Evolutionary conservation across 1,140 invertebrate species (phyloP).

Genomic region (Trichonephila inaurata): DNA sequence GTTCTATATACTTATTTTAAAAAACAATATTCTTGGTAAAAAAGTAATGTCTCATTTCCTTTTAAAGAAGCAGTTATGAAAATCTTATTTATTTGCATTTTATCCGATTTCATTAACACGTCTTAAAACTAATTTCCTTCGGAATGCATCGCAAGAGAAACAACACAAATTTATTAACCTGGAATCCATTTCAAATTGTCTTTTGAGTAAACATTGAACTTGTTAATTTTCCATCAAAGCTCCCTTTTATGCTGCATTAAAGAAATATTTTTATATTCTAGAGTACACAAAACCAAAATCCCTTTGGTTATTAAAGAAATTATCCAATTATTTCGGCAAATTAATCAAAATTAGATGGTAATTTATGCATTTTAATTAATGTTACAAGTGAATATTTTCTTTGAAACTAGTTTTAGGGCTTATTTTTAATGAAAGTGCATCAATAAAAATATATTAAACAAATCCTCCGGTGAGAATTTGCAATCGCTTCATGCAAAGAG

Average conservation of each 20-base stretch:
- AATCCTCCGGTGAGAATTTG: no score
- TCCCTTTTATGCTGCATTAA: background rate
- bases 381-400: background rate
- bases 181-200: background rate
- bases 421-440: background rate
- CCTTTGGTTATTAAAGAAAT: background rate
- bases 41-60: no score
- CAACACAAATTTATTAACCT: background rate
- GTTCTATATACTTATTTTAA: no score
- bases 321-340: background rate
- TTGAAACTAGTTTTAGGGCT: background rate
- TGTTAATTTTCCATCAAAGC: background rate
- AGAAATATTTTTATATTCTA: background rate
- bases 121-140: no score
- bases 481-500: background rate
- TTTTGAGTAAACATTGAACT: background rate
- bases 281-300: background rate
- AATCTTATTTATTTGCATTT: background rate
- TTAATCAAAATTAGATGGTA: background rate
- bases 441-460: no score
- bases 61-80: no score
- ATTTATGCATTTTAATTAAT: conserved; percentile 11
- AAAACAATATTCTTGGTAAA: no score
- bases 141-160: no score
- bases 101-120: no score